phyloP scores from a whole-genome alignment of 1,140 invertebrate genomes.

The Piezodorus guildinii region DNA sequence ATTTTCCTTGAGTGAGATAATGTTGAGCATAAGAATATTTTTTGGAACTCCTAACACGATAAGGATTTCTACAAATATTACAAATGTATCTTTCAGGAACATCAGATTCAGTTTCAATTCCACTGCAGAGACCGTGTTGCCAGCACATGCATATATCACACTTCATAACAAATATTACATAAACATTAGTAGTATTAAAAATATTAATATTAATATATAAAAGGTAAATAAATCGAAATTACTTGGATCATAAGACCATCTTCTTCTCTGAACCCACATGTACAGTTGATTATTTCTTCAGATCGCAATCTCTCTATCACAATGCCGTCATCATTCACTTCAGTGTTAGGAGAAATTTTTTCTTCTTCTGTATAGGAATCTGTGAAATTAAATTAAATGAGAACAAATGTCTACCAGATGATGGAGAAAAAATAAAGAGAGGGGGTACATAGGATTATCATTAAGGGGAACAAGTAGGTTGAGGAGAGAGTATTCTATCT shows the following conservation, averaged over 20 bases:
- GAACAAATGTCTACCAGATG: no score
- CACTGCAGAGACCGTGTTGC: conserved; percentile 85
- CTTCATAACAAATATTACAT: conserved; percentile 37
- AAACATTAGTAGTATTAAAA: background rate
- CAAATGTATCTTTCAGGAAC: conserved; percentile 87
- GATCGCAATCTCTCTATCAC: conserved; percentile 30
- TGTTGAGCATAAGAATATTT: conserved; percentile 75
- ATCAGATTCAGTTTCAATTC: conserved; percentile 63
- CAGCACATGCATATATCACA: conserved; percentile 89
- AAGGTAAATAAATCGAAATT: conserved; percentile 10
- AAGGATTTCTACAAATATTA: conserved; percentile 70
- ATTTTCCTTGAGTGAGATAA: conserved; percentile 69
- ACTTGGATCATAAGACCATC: conserved; percentile 80
- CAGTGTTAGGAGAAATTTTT: conserved; percentile 11
- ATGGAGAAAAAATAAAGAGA: no score
- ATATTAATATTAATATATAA: background rate
- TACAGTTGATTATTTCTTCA: conserved; percentile 77
- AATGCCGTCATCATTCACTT: conserved; percentile 20
- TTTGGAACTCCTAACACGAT: conserved; percentile 51
- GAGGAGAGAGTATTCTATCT: no score
- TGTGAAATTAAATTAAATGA: conserved; percentile 6
- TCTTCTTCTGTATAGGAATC: conserved; percentile 21
- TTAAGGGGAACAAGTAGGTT: no score
- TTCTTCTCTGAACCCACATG: conserved; percentile 71
- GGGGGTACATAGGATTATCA: no score